These are phyloP conservation scores for Tretioscincus oriximinensis DNA, from an alignment of 2,113 vertebrate genomes.

Conservation along the genomic window DNA sequence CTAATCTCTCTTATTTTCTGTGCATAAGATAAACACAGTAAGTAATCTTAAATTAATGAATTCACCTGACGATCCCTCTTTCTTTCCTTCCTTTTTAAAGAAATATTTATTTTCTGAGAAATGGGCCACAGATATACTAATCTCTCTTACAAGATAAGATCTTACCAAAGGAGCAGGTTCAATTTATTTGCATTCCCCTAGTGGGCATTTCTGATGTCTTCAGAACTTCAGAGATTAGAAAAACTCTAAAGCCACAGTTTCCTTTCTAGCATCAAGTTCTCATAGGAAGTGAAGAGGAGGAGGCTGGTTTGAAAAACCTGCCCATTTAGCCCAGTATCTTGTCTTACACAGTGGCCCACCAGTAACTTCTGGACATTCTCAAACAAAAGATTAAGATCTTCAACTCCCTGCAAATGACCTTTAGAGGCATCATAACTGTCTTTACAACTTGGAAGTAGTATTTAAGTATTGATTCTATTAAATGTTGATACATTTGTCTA, in stretches of 20 bases:
- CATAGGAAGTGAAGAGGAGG: too few species aligned
- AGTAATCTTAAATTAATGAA: background rate
- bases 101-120: background rate
- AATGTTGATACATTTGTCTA: too few species aligned
- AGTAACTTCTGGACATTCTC: too few species aligned
- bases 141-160: background rate
- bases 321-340: too few species aligned
- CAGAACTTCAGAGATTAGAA: rapidly evolving
- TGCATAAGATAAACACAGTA: too few species aligned
- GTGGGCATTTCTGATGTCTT: background rate
- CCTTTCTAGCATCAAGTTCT: background rate
- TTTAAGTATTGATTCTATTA: too few species aligned
- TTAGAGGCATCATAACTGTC: too few species aligned
- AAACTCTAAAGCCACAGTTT: rapidly evolving
- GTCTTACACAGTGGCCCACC: too few species aligned
- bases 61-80: background rate
- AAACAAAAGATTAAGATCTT: too few species aligned
- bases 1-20: background rate
- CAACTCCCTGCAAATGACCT: too few species aligned
- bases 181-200: slow-evolving; percentile 8
- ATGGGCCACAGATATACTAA: background rate
- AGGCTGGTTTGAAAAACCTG: too few species aligned
- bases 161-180: background rate
- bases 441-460: too few species aligned
- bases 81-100: background rate